Conservation (phyloP, 1,140 invertebrate genomes). For the Halotydeus destructor region DNA sequence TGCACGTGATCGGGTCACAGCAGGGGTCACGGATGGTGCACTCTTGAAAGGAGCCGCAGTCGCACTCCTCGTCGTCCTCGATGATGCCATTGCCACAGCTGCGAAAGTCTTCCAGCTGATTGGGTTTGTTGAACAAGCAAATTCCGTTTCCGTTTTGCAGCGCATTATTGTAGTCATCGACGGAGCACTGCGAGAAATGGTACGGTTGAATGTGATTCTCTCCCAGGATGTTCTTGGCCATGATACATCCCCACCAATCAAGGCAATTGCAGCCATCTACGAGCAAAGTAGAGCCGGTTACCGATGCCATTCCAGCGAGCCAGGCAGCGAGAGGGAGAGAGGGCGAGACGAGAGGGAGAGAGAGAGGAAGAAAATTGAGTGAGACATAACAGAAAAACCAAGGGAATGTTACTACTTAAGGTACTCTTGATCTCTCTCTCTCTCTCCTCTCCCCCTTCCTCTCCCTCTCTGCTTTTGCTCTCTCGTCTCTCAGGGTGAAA, state of each 20-base stretch:
- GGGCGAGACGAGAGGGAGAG: too few relatives aligned
- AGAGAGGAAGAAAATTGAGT: too few relatives aligned
- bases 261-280: slow-evolving; percentile 55
- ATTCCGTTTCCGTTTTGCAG: slow-evolving; percentile 53
- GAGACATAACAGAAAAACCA: too few relatives aligned
- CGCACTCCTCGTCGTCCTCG: slow-evolving; percentile 85
- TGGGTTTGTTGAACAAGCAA: slow-evolving; percentile 73
- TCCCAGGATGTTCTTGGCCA: slow-evolving; percentile 66
- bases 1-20: slow-evolving; percentile 85
- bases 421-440: too few relatives aligned
- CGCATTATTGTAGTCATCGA: slow-evolving; percentile 58
- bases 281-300: too few relatives aligned
- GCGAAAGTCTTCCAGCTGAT: slow-evolving; percentile 38
- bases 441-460: too few relatives aligned
- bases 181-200: slow-evolving; percentile 73
- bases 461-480: too few relatives aligned
- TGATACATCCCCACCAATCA: slow-evolving; percentile 88
- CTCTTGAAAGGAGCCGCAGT: slow-evolving; percentile 49
- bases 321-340: too few relatives aligned
- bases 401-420: too few relatives aligned
- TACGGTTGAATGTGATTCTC: slow-evolving; percentile 75
- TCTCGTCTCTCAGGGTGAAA: too few relatives aligned
- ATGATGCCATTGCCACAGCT: slow-evolving; percentile 77
- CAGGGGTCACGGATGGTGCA: slow-evolving; percentile 67
- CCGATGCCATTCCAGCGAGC: too few relatives aligned